phyloP scores from a whole-genome alignment of 2,888 invertebrate species.

The Caenorhabditis sp. region DNA sequence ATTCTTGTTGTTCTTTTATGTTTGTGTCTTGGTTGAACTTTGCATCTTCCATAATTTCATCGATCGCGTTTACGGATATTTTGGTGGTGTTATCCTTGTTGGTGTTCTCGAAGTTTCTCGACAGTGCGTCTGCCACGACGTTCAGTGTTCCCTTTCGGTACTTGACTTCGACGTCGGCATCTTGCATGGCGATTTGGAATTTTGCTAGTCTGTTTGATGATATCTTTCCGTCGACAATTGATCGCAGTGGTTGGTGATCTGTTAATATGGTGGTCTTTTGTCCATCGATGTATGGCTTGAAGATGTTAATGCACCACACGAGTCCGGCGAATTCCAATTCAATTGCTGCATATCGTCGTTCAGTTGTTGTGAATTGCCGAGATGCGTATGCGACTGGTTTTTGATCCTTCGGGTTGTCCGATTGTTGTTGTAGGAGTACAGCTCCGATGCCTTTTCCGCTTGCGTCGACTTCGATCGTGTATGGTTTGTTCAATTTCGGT shows the following conservation, averaged over 20 bases:
- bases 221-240: slow-evolving; percentile 11
- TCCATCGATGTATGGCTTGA: slow-evolving; percentile 25
- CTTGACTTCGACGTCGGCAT: slow-evolving; percentile 34
- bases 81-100: too few species aligned
- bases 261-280: slow-evolving; percentile 13
- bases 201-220: slow-evolving; percentile 20
- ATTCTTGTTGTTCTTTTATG: background rate
- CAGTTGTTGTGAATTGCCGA: slow-evolving; percentile 10
- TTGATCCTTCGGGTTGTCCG: slow-evolving; percentile 2
- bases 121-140: slow-evolving; percentile 40
- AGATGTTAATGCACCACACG: slow-evolving; percentile 12
- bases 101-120: slow-evolving; percentile 10
- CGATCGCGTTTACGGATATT: background rate
- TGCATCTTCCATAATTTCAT: background rate
- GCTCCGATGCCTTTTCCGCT: slow-evolving; percentile 26
- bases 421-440: slow-evolving; percentile 18
- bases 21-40: background rate
- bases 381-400: slow-evolving; percentile 18
- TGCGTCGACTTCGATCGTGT: slow-evolving; percentile 29
- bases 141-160: slow-evolving; percentile 49
- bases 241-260: slow-evolving; percentile 26
- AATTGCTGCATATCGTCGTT: slow-evolving; percentile 15
- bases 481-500: slow-evolving; percentile 17
- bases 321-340: slow-evolving; percentile 29
- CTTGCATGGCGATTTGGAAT: slow-evolving; percentile 28